Evolutionary conservation across 1,140 invertebrate species (phyloP).

Genomic region (Gryon sp.): DNA sequence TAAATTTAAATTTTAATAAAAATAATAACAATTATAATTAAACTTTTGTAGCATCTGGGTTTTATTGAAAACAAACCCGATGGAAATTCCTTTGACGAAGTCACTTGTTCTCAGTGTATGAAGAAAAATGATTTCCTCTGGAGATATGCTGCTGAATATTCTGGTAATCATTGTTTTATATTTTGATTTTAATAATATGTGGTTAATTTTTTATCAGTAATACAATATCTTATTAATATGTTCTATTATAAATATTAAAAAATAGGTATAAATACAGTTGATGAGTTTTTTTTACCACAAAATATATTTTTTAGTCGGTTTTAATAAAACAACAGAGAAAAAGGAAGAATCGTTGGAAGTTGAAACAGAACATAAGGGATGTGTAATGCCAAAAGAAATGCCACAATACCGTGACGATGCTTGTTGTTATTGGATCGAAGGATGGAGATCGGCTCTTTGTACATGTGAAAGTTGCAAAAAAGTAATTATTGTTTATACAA

Average conservation of each 20-base stretch:
- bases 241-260: no score
- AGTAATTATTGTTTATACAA: conserved; percentile 45
- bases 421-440: conserved; percentile 84
- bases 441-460: conserved; percentile 88
- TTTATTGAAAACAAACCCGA: conserved; percentile 80
- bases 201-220: no score
- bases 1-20: conserved; percentile 14
- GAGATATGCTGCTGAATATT: conserved; percentile 82
- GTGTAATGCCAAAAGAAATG: conserved; percentile 67
- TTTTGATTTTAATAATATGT: conserved; percentile 2
- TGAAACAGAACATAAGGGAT: conserved; percentile 49
- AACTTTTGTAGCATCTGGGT: conserved; percentile 84
- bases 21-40: conserved; percentile 19
- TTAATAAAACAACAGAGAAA: conserved; percentile 33
- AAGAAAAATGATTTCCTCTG: conserved; percentile 86
- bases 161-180: conserved; percentile 65
- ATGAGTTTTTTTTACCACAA: not conserved
- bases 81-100: conserved; percentile 86
- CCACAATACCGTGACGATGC: conserved; percentile 53
- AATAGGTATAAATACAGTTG: no score
- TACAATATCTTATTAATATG: no score
- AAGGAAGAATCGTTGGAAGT: conserved; percentile 58
- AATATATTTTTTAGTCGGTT: not conserved
- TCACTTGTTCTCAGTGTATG: conserved; percentile 89
- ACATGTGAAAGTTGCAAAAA: conserved; percentile 82